Evolutionary conservation across 1,140 invertebrate genomes (phyloP), one percentile per base, ranked within the genome.

Genomic region (Brachionus koreanus): DNA sequence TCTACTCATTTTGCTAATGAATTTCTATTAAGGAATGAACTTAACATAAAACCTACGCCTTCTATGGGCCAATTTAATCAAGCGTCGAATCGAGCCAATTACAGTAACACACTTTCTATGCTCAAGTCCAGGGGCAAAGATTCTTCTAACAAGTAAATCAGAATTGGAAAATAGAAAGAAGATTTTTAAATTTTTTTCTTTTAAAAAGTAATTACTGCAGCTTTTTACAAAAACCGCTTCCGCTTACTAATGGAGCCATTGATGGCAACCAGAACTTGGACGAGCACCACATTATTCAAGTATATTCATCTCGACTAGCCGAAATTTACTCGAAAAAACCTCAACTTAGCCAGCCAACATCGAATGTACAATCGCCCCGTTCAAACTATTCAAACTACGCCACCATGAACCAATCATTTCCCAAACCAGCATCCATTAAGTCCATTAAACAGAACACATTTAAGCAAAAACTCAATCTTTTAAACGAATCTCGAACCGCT

Each of bases 241-340:
- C 49, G 49, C 49, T 57, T 57, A 23, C 49, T 0, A 16, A 57
- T 57, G 49, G 16, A 23, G 19, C 65, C 65, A 69, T 39, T 16
- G 29, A 35, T 4, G 37, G 37, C 19, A 39, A 39, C 16, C 16
- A 39, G n/a, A 69, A 69, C 37, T 39, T 69, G 35, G 65, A 69
- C 37, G 65, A 69, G 37, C 63, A 82, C 19, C 37, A 69, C 25
- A 29, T 67, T 9, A 67, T 82, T 29, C 39, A 67, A 67, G 23
- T n/a, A 4, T 82, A 67, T 25, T 69, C 43, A n/a, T 12, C 43
- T 29, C 43, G 57, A 7, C 12, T 63, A 10, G 39, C 81, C 67
- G 25, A 82, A 29, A 67, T 82, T 29, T 82, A 82, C 19, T 69
- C 61, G 33, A 46, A 52, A 63, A 46, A 67, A 16, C 61, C 81